phyloP scores from a whole-genome alignment of 2,888 invertebrate genomes.

The Corythucha ciliata region DNA sequence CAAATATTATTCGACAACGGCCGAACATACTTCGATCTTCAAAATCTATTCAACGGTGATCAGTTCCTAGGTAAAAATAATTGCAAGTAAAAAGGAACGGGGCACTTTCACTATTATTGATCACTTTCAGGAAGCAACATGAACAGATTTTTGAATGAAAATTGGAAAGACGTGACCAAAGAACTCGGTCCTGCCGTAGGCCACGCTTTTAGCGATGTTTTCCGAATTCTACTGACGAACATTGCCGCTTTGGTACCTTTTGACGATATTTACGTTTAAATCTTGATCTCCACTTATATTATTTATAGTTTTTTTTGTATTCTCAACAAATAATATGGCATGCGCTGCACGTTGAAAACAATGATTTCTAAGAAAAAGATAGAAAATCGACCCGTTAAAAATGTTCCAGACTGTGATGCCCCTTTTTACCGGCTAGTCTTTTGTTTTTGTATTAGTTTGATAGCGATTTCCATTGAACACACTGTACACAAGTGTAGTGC shows the following conservation, averaged over 20 bases:
- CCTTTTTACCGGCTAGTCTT: too few relatives aligned
- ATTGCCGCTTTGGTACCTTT: constrained; percentile 35
- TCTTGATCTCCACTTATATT: too few relatives aligned
- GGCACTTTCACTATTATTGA: constrained; percentile 1
- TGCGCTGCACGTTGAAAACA: too few relatives aligned
- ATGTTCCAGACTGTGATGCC: too few relatives aligned
- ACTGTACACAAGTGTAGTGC: too few relatives aligned
- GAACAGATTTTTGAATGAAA: constrained; percentile 45
- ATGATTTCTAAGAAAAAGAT: too few relatives aligned
- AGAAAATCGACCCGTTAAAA: too few relatives aligned
- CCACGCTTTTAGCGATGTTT: constrained; percentile 39
- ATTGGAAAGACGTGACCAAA: constrained; percentile 43
- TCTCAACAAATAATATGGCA: too few relatives aligned
- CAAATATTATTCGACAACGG: constrained; percentile 34
- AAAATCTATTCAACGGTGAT: constrained; percentile 37
- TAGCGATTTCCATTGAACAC: too few relatives aligned
- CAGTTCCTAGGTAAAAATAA: constrained; percentile 34
- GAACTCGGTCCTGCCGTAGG: constrained; percentile 41
- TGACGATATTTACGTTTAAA: constrained; percentile 34
- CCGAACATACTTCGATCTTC: constrained; percentile 33
- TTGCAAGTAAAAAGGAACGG: not conserved
- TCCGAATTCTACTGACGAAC: constrained; percentile 33
- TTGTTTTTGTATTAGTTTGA: too few relatives aligned
- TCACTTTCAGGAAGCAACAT: constrained; percentile 41
- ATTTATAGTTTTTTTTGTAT: too few relatives aligned